Evolutionary conservation across 2,888 invertebrate species (phyloP).

Genomic region (Agrochola litura): DNA sequence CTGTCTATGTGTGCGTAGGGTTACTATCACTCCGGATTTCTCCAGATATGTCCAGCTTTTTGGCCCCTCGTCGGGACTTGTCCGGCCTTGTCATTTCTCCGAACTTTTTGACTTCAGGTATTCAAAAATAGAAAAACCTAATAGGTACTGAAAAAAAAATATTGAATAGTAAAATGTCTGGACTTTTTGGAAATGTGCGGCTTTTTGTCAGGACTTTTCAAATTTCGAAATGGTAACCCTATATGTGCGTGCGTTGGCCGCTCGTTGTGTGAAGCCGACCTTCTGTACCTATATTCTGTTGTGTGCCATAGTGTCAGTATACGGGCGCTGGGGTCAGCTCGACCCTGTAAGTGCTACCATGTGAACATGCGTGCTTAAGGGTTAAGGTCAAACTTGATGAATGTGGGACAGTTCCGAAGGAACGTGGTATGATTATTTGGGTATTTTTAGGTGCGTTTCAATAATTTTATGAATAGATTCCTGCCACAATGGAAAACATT

Average conservation of each 20-base stretch:
- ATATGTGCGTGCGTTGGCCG: not conserved
- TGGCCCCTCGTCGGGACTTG: not conserved
- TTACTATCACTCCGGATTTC: not conserved
- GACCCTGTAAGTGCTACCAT: conserved; percentile 36
- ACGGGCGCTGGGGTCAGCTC: conserved; percentile 26
- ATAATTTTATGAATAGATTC: not conserved
- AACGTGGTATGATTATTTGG: conserved; percentile 3
- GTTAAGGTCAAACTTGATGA: conserved; percentile 47
- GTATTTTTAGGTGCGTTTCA: not conserved
- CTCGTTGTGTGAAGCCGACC: not conserved
- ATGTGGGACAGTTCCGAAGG: conserved; percentile 2
- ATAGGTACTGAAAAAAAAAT: not conserved
- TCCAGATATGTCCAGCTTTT: not conserved
- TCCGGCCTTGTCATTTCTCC: not conserved
- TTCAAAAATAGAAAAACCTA: not conserved
- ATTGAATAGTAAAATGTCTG: not conserved
- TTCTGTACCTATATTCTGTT: conserved; percentile 15
- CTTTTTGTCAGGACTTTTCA: not conserved
- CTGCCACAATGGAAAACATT: not conserved
- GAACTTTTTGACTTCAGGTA: not conserved
- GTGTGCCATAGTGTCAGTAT: not conserved
- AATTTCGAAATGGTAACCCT: not conserved
- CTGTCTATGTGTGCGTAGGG: not conserved
- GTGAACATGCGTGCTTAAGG: conserved; percentile 34
- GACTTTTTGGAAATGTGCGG: not conserved